These are phyloP conservation scores for Halichoerus grypus DNA, from an alignment of 2,113 vertebrate genomes.

Conservation along the genomic window DNA sequence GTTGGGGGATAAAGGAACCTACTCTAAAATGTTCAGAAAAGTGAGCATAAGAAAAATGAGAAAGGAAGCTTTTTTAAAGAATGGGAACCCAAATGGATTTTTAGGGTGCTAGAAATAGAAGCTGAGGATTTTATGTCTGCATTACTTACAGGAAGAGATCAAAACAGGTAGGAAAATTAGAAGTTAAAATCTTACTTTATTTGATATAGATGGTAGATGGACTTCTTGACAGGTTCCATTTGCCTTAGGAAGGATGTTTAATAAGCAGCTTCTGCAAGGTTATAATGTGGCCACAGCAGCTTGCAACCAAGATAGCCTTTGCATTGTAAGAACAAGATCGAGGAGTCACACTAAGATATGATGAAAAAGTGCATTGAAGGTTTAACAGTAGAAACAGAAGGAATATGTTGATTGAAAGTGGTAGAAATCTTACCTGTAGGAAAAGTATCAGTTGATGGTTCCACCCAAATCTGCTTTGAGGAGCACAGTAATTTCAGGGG, in stretches of 20 bases:
- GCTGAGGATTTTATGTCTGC: conserved; percentile 5
- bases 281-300: background rate
- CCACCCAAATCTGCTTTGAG: background rate
- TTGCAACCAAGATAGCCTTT: background rate
- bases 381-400: conserved; percentile 8
- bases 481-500: background rate
- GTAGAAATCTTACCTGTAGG: background rate
- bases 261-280: background rate
- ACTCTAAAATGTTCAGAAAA: background rate
- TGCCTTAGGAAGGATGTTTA: conserved; percentile 16
- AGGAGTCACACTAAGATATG: background rate
- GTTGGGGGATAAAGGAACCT: background rate
- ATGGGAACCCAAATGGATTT: background rate
- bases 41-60: background rate
- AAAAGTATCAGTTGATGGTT: conserved; percentile 5
- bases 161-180: background rate
- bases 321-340: background rate
- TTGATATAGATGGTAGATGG: background rate
- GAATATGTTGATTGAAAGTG: background rate
- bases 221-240: background rate
- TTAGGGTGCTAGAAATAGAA: conserved; percentile 45
- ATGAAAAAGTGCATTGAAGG: background rate
- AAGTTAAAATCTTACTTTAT: conserved; percentile 19
- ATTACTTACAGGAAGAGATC: background rate
- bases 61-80: background rate